Base-by-base conservation (phyloP, 1,140 invertebrate genomes). In the Pseudomyrmex cubaensis region DNA sequence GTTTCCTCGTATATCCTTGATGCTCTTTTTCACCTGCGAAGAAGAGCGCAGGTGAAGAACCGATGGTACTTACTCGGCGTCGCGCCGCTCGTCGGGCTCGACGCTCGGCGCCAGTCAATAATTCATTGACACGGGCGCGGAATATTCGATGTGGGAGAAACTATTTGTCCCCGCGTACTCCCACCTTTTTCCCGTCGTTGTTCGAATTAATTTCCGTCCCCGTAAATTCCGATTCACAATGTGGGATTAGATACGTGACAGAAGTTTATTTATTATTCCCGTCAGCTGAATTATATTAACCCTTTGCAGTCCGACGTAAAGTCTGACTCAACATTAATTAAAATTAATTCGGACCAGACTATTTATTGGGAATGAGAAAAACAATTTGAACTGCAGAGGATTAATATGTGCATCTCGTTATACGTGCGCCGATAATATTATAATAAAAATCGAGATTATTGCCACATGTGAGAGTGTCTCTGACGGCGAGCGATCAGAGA, bases 1-100 rank as follows among this genome's bases (percentile, higher is more conserved):
- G 92, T 97, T 97, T 9, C 95, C 94, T 22, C 97, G 95, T 35
- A 97, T 95, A 75, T 95, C 93, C 22, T 96, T 96, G 89, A 98
- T 97, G 89, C 97, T 97, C 84, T 95, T 94, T 94, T 98, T 98
- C 48, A 98, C 96, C 97, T 98, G 92, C 85, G 92, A 93, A 63
- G 66, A 74, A 35, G 2, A 1, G 10, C 0, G 44, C 20, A 2
- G 13, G 59, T 61, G 8, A 57, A 56, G 10, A 75, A 57, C 35
- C 44, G 2, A 69, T 64, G 4, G n/a, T 48, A 63, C 15, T 78
- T 69, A 48, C 17, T 57, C 10, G 17, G 10, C 35, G 10, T 78
- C 35, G 63, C 75, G n/a, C 35, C 25, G 50, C 74, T 66, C 62
- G 62, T 2, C 35, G 12, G 25, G 0, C 67, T 13, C 66, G 20